Conservation (phyloP, 2,797 vertebrate genomes). For the Phataginus tricuspis region DNA sequence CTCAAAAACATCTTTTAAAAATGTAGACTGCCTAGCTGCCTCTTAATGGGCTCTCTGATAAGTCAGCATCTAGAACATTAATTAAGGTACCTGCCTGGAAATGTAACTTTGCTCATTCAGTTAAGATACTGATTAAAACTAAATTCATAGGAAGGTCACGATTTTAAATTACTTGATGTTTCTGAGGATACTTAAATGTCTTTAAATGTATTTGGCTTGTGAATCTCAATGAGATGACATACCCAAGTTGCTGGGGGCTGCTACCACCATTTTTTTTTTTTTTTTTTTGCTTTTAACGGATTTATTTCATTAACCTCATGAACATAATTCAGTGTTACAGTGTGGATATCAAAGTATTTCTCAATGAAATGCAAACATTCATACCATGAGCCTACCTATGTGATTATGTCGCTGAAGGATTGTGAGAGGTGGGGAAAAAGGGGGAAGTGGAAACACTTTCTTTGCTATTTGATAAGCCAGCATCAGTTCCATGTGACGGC, state of each 20-base stretch:
- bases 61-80: fast-evolving
- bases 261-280: too few species aligned
- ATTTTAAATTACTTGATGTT: neutral
- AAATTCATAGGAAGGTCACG: neutral
- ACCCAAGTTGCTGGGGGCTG: fast-evolving
- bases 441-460: fast-evolving
- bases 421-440: fast-evolving
- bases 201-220: fast-evolving
- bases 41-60: neutral
- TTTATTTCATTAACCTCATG: neutral
- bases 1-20: neutral
- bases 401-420: neutral
- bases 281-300: neutral
- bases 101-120: too few species aligned
- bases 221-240: neutral
- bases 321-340: neutral
- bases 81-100: neutral
- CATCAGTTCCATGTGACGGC: fast-evolving
- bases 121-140: neutral
- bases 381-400: fast-evolving
- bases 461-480: neutral
- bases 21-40: fast-evolving
- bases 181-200: fast-evolving
- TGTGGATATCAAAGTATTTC: neutral
- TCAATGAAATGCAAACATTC: neutral